Conservation (phyloP, 2,797 vertebrate genomes). For the Sus cebifrons region DNA sequence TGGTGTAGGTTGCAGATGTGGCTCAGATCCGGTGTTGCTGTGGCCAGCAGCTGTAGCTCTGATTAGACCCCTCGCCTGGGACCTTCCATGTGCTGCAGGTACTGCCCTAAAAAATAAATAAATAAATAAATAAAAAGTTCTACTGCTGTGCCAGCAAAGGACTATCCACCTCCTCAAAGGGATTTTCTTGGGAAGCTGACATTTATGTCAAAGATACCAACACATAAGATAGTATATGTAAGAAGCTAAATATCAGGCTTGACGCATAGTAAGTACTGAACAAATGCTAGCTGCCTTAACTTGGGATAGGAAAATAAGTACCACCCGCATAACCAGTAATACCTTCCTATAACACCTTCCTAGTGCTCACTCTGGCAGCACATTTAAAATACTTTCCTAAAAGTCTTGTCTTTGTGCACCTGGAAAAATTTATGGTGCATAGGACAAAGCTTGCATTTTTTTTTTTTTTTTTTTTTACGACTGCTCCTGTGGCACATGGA, state of each 20-base stretch:
- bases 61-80: no score
- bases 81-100: no score
- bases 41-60: no score
- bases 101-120: no score
- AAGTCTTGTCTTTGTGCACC: conserved; percentile 1
- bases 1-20: no score
- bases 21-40: no score
- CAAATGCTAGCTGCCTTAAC: conserved; percentile 55
- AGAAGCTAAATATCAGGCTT: conserved; percentile 42
- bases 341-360: conserved; percentile 31
- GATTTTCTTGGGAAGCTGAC: conserved; percentile 20
- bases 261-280: neutral
- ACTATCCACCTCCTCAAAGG: neutral
- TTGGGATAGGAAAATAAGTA: neutral
- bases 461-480: no score
- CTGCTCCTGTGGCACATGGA: no score
- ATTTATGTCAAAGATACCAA: conserved; percentile 45
- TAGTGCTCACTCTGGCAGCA: neutral
- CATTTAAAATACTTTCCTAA: conserved; percentile 37
- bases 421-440: neutral
- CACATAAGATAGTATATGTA: neutral
- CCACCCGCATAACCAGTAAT: neutral
- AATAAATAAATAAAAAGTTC: neutral
- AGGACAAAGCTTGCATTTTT: no score
- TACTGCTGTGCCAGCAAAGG: neutral